Evolutionary conservation across 2,888 invertebrate species (phyloP), one percentile per base, ranked within the genome.

Genomic region (Megaustenia siamemsis): DNA sequence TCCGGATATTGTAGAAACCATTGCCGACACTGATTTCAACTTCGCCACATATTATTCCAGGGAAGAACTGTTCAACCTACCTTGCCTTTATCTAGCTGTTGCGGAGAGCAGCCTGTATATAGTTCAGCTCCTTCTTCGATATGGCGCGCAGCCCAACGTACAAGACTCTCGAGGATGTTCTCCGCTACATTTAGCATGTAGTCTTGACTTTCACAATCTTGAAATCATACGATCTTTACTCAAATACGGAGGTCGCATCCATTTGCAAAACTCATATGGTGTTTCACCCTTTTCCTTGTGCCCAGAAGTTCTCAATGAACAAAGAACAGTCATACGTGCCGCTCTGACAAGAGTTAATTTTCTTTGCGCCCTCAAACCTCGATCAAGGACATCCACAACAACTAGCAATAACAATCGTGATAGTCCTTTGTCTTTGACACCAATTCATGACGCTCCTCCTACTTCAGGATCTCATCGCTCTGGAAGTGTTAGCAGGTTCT

Each of bases 81-180:
- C 95, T 2, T 95, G 95, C n/a, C 91, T 96, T 56, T 96, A 95
- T 88, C 93, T 95, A 76, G 95, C 95, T 0, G 95, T 95, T 10
- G 94, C 95, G 63, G 93, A 94, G 43, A 95, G 95, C 63, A 95
- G 95, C 88, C 94, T 95, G 32, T 94, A 95, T 77, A 94, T 95
- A 79, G 94, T 95, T 38, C 94, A 95, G 63, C 92, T 95, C 15
- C 93, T 95, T 38, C 94, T 95, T 77, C 95, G 95, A 86, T 95
- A 95, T 90, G 95, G 95, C 56, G 95, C 95, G 1, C 92, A 94
- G 83, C 93, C 94, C 2, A 94, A 95, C 90, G 92, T 94, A 75
- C 94, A 94, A 91, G 95, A 96, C 90, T 92, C 93, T 38, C 94
- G 95, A 86, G 95, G 95, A 35, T 95, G 95, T 90, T 95, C 95